Evolutionary conservation across 2,113 vertebrate genomes (phyloP).

Genomic region (Platysteira castanea): DNA sequence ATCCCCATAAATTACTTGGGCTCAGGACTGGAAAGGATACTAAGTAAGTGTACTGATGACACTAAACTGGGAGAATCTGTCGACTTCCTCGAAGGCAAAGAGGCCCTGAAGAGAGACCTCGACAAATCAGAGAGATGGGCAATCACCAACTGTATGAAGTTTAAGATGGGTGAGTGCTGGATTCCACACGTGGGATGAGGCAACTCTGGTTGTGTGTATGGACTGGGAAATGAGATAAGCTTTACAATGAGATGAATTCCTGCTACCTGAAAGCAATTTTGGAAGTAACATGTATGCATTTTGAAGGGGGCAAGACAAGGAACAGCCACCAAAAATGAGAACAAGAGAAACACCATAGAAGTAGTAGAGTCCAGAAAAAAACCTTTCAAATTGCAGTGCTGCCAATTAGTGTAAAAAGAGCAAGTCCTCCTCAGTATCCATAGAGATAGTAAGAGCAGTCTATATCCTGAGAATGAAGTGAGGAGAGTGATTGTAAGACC

Average conservation of each 20-base stretch:
- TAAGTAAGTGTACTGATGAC: background rate
- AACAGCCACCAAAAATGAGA: background rate
- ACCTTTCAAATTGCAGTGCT: background rate
- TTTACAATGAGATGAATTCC: background rate
- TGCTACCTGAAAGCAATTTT: background rate
- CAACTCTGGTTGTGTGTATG: background rate
- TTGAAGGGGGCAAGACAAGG: background rate
- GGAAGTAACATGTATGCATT: background rate
- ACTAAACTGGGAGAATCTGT: background rate
- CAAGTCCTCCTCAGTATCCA: background rate
- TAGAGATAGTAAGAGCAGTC: background rate
- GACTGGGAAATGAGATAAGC: background rate
- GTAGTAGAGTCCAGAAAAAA: background rate
- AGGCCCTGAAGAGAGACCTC: background rate
- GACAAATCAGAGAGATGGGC: background rate
- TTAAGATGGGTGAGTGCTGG: background rate
- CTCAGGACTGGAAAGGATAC: background rate
- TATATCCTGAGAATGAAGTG: background rate
- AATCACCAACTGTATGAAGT: background rate
- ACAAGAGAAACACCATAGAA: background rate
- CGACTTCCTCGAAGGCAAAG: rapidly evolving
- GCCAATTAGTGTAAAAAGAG: background rate
- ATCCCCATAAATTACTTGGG: background rate
- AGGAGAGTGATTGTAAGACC: background rate
- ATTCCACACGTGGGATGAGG: background rate